phyloP scores from a whole-genome alignment of 2,797 vertebrate species.

The Allobates femoralis region DNA sequence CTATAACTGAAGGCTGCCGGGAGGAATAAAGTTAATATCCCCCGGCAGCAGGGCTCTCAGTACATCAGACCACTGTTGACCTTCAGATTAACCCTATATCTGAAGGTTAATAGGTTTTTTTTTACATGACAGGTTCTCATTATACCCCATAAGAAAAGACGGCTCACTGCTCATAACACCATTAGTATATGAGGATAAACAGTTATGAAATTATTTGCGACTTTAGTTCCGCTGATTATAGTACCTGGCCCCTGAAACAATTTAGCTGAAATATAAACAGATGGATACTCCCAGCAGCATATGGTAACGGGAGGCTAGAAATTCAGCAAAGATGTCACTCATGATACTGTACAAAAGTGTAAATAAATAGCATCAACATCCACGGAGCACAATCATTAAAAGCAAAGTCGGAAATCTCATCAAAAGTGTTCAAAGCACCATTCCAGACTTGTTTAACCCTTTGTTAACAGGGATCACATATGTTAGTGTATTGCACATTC shows the following conservation, averaged over 20 bases:
- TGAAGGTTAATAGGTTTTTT: too few relatives aligned
- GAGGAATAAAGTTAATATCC: too few relatives aligned
- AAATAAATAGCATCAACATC: constrained; percentile 29
- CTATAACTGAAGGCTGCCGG: too few relatives aligned
- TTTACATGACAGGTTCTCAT: too few relatives aligned
- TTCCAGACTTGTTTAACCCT: too few relatives aligned
- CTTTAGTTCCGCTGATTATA: not conserved
- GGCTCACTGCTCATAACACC: not conserved
- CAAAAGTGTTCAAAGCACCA: not conserved
- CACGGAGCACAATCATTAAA: constrained; percentile 1
- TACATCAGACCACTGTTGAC: too few relatives aligned
- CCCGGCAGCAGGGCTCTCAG: too few relatives aligned
- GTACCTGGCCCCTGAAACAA: constrained; percentile 18
- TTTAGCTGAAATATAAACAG: constrained; percentile 39
- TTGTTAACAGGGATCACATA: too few relatives aligned
- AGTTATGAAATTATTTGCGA: not conserved
- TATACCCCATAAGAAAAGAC: not conserved
- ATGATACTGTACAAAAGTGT: constrained; percentile 22
- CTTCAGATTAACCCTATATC: too few relatives aligned
- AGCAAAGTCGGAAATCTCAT: not conserved
- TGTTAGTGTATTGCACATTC: too few relatives aligned
- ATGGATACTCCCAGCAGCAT: constrained; percentile 53
- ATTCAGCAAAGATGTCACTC: constrained; percentile 46
- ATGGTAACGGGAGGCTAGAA: constrained; percentile 29
- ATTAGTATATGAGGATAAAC: not conserved